Evolutionary conservation across 2,888 invertebrate genomes (phyloP), one percentile per base, ranked within the genome.

Genomic region (Drosophila lacicola): DNA sequence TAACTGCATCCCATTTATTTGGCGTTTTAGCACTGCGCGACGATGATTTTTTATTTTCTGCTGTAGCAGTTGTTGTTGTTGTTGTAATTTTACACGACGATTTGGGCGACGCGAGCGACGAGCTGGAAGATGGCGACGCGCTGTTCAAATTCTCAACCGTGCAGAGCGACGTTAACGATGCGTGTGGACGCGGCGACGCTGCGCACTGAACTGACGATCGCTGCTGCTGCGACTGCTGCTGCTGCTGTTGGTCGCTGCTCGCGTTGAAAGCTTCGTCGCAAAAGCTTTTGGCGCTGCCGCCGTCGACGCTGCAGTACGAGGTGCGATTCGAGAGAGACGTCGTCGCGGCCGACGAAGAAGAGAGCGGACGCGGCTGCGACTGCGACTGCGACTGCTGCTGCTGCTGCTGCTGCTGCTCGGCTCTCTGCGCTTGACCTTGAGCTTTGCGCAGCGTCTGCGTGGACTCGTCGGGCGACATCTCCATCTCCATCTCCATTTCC

Each of bases 1-100:
- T 95, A 53, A 97, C 97, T 55, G 96, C 95, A 89, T 97, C 97
- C 95, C 97, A 96, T 79, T 96, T 95, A 19, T 92, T 92, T 42
- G 91, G 89, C 53, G 90, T 78, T 54, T 72, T 73, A 1, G 13
- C 34, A 36, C 55, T 45, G 44, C 54, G 54, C 44, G 54, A 21
- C 14, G 55, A 50, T 51, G 44, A 21, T 54, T 68, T 61, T 44
- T 19, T 51, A 61, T 50, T 62, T 66, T 10, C 2, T 57, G 77
- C 71, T 73, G 71, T 54, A 64, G 54, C 36, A 57, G 73, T 51
- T 51, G 71, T 55, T 47, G 67, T 67, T 63, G 75, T 44, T 64
- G 56, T 60, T 51, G 75, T 42, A 8, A 29, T 29, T 46, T 78
- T 80, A 13, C 42, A 19, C 44, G 66, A 76, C 53, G 84, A 75